Evolutionary conservation across 2,888 invertebrate genomes (phyloP).

Genomic region (Sacculina carcini): DNA sequence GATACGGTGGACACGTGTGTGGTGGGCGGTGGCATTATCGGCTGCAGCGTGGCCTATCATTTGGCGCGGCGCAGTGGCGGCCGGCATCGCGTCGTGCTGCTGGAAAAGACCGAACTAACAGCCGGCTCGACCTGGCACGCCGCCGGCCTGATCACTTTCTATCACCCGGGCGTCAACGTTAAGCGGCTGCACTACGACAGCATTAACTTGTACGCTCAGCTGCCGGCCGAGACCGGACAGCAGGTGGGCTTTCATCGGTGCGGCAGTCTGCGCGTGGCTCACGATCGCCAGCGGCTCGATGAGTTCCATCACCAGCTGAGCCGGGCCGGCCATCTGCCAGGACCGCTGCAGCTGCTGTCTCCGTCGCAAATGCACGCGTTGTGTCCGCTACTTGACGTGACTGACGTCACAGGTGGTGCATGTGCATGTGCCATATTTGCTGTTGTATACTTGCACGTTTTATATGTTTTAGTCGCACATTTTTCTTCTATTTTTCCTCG

Average conservation of each 20-base stretch:
- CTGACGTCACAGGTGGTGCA: too few relatives aligned
- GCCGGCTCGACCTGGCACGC: conserved; percentile 23
- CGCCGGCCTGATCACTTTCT: conserved; percentile 21
- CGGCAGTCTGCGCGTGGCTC: conserved; percentile 22
- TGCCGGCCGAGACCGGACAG: conserved; percentile 22
- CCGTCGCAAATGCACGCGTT: conserved; percentile 19
- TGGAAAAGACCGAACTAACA: conserved; percentile 21
- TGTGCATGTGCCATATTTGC: too few relatives aligned
- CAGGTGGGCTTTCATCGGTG: conserved; percentile 20
- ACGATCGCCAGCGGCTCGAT: conserved; percentile 18
- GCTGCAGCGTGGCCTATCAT: conserved; percentile 22
- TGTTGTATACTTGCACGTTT: too few relatives aligned
- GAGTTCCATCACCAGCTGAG: conserved; percentile 21
- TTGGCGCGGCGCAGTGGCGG: conserved; percentile 15
- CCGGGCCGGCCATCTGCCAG: conserved; percentile 20
- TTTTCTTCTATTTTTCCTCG: too few relatives aligned
- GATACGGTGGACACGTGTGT: conserved; percentile 18
- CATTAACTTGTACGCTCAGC: conserved; percentile 20
- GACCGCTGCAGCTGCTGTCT: conserved; percentile 17
- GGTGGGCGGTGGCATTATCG: conserved; percentile 22
- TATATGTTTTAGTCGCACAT: too few relatives aligned
- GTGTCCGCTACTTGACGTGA: conserved; percentile 20
- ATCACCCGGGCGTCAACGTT: conserved; percentile 21
- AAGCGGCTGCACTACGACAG: conserved; percentile 22
- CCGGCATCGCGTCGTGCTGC: conserved; percentile 17